phyloP scores from a whole-genome alignment of 2,888 invertebrate genomes.

The Eupithecia abbreviata region DNA sequence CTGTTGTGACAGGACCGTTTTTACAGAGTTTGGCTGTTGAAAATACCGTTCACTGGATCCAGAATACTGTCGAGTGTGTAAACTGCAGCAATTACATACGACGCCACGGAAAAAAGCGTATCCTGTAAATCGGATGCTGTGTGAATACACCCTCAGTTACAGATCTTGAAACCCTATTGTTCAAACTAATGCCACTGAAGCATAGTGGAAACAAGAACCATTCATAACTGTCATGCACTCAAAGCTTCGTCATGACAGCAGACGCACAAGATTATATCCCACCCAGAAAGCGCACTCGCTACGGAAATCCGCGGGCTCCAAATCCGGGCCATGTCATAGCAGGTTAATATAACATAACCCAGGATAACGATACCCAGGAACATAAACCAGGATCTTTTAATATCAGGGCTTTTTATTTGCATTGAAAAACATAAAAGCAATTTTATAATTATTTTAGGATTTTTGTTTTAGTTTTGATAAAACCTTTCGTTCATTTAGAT shows the following conservation, averaged over 20 bases:
- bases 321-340: neutral
- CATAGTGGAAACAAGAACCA: conserved; percentile 44
- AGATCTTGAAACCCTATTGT: conserved; percentile 33
- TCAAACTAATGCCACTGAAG: conserved; percentile 36
- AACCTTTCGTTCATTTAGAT: neutral
- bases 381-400: neutral
- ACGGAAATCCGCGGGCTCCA: neutral
- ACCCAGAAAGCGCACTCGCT: neutral
- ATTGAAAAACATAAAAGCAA: neutral
- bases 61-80: too few relatives aligned
- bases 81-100: too few relatives aligned
- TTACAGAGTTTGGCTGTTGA: too few relatives aligned
- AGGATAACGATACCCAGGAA: too few relatives aligned
- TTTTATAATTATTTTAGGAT: neutral
- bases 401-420: neutral
- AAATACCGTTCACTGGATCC: too few relatives aligned
- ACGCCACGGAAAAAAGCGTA: too few relatives aligned
- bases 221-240: conserved; percentile 44
- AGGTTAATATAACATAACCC: neutral
- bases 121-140: too few relatives aligned
- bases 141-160: neutral
- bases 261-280: neutral
- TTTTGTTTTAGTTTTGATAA: too few relatives aligned
- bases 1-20: too few relatives aligned
- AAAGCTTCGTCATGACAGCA: conserved; percentile 32